Evolutionary conservation across 2,113 vertebrate species (phyloP).

Genomic region (Mesitornis unicolor): DNA sequence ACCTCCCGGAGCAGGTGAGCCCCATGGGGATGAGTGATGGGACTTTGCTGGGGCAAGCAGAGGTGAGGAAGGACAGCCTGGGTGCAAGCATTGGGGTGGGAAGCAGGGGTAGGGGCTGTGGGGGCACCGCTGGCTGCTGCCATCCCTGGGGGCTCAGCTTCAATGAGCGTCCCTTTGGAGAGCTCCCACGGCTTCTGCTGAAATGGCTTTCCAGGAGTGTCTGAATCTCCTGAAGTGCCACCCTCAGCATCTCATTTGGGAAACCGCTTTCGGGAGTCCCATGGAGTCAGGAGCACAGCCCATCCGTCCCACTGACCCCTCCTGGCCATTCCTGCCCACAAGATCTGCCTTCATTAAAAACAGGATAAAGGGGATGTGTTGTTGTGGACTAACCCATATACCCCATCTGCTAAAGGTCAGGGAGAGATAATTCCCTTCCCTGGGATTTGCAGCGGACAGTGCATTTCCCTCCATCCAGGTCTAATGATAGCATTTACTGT

Average conservation of each 20-base stretch:
- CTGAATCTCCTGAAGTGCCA: not conserved
- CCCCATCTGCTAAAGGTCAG: fast-evolving
- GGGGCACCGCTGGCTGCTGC: too few relatives aligned
- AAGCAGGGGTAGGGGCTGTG: not conserved
- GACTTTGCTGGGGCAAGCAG: fast-evolving
- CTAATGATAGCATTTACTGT: too few relatives aligned
- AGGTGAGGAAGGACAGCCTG: not conserved
- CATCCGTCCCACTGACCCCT: fast-evolving
- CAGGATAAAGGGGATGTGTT: fast-evolving
- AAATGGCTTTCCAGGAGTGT: not conserved
- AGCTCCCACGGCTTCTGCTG: not conserved
- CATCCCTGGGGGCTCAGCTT: too few relatives aligned
- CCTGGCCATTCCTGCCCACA: fast-evolving
- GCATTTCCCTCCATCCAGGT: not conserved
- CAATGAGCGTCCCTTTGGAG: fast-evolving
- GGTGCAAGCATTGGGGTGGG: fast-evolving
- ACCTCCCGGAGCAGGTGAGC: not conserved
- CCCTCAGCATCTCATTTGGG: not conserved
- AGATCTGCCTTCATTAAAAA: fast-evolving
- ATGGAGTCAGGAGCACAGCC: fast-evolving
- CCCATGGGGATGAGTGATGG: fast-evolving
- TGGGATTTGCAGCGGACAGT: fast-evolving
- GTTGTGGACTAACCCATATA: not conserved
- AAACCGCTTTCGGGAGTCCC: not conserved
- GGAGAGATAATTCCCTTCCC: not conserved